Evolutionary conservation across 1,140 invertebrate genomes (phyloP), one percentile per base, ranked within the genome.

Genomic region (Drosophila eugracilis): DNA sequence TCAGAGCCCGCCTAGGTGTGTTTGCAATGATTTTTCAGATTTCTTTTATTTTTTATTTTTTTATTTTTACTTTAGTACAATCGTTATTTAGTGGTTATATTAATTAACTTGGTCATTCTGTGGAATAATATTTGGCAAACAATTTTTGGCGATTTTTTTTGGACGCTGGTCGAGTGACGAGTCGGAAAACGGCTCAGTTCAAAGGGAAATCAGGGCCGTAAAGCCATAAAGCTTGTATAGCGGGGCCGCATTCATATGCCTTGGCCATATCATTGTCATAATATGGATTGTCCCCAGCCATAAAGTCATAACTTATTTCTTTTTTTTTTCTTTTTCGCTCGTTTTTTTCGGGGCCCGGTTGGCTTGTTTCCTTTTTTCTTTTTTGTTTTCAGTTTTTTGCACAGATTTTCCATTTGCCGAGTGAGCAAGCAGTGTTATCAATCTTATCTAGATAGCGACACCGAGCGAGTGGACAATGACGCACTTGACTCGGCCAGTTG

Each of bases 131-230:
- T n/a, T 65, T 65, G 19, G 26, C 41, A 21, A 30, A 14, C n/a
- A 12, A 17, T 6, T 12, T 12, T 10, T 34, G n/a, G 24, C 15
- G 34, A 14, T 28, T 28, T 6, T 28, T 6, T 17, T 7, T 2
- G 44, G 32, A 54, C 32, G 45, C 44, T 48, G 65, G 44, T 21
- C 44, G 19, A 48, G 17, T 9, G 42, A 1, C 6, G 22, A 45
- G 42, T 26, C 42, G 32, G n/a, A 30, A 22, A 44, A 62, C 60
- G 60, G 36, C 70, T 54, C 63, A 50, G 76, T 77, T 85, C 79
- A 80, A 85, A 85, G 69, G 32, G 22, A 81, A 85, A 86, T 86
- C 83, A 85, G 45, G 79, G 74, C 77, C 48, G 77, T 85, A 85
- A 88, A 85, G 52, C 52, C 74, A 85, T 85, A 85, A 85, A 85